Conservation (phyloP, 1,140 invertebrate species). For the Belonocnema kinseyi region DNA sequence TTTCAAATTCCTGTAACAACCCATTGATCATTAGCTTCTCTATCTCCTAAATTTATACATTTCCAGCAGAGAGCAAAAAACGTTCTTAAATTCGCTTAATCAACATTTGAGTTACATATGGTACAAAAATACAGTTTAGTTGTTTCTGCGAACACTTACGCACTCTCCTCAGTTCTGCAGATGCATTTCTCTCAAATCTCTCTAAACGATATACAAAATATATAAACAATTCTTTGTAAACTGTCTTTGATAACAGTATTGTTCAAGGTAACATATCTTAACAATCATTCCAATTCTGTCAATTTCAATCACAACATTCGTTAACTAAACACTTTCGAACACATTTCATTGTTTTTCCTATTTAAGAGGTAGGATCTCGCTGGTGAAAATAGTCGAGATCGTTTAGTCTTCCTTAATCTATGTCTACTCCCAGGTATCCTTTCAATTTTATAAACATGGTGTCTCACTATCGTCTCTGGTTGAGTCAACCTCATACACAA, state of each 20-base stretch:
- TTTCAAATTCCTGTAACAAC: not conserved
- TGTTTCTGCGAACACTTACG: constrained; percentile 39
- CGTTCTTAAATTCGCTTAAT: not conserved
- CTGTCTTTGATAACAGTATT: constrained; percentile 36
- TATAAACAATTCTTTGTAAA: constrained; percentile 34
- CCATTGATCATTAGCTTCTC: not conserved
- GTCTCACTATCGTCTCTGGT: constrained; percentile 81
- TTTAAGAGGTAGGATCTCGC: constrained; percentile 86
- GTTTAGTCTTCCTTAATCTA: constrained; percentile 76
- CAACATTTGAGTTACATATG: constrained; percentile 42
- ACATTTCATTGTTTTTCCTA: constrained; percentile 88
- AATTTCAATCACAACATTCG: constrained; percentile 29
- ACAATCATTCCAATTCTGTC: no score
- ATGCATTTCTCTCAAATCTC: constrained; percentile 40
- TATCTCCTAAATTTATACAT: not conserved
- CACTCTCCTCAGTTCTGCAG: constrained; percentile 33
- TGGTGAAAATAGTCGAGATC: constrained; percentile 70
- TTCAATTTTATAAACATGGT: constrained; percentile 82
- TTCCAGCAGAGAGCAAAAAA: not conserved
- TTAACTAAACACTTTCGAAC: constrained; percentile 74
- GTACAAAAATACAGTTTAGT: constrained; percentile 56
- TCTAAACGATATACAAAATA: constrained; percentile 35
- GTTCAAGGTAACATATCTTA: constrained; percentile 38
- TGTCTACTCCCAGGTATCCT: constrained; percentile 83
- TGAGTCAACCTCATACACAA: constrained; percentile 89